phyloP scores from a whole-genome alignment of 2,797 vertebrate species.

The Rhynchonycteris naso region DNA sequence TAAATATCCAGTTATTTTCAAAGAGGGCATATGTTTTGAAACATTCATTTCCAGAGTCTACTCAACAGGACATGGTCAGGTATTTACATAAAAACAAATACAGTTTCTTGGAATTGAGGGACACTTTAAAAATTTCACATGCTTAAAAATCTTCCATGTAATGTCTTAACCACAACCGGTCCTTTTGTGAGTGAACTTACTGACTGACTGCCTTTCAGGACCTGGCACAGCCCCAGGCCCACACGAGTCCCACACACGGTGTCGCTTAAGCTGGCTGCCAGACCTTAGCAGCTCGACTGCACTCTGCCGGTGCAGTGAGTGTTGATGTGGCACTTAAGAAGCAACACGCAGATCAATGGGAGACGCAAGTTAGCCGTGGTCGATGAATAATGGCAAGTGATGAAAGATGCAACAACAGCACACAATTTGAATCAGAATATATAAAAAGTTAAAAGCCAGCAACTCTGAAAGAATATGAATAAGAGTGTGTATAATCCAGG shows the following conservation, averaged over 20 bases:
- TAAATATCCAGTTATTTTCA: background rate
- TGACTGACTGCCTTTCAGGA: slow-evolving; percentile 32
- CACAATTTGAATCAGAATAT: background rate
- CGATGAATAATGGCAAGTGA: background rate
- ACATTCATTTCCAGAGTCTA: background rate
- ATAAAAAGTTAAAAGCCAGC: slow-evolving; percentile 32
- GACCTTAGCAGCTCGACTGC: background rate
- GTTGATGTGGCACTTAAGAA: slow-evolving; percentile 1
- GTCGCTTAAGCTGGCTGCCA: slow-evolving; percentile 34
- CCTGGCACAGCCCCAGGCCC: slow-evolving; percentile 56
- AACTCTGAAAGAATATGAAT: background rate
- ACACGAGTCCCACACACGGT: slow-evolving; percentile 58
- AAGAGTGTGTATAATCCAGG: background rate
- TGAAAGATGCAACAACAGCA: background rate
- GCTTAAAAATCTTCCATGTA: slow-evolving; percentile 41
- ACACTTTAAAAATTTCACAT: slow-evolving; percentile 34
- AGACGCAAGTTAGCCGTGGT: slow-evolving; percentile 14
- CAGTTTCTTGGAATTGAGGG: slow-evolving; percentile 59
- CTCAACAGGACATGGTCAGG: background rate
- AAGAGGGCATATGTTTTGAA: background rate
- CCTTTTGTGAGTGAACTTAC: slow-evolving; percentile 54
- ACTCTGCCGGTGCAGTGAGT: background rate
- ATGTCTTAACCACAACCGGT: slow-evolving; percentile 26
- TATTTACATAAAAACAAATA: slow-evolving; percentile 60
- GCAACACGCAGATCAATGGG: background rate